phyloP scores from a whole-genome alignment of 2,797 vertebrate genomes.

The Alfaro cultratus region DNA sequence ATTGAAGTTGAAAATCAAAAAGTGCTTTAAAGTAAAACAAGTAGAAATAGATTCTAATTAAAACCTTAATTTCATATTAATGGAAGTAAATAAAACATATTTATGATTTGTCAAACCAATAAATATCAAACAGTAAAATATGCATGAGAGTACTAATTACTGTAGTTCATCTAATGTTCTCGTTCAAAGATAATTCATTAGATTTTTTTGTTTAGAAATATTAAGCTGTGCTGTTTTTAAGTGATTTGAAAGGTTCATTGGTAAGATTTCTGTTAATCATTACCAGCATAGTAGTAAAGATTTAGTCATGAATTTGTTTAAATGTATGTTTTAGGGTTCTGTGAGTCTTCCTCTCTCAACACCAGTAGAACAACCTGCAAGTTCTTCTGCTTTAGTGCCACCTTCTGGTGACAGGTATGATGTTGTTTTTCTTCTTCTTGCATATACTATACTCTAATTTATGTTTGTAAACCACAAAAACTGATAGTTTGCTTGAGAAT shows the following conservation, averaged over 20 bases:
- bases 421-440: not conserved
- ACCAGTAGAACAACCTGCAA: conserved; percentile 64
- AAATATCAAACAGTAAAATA: not conserved
- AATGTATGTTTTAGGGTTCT: conserved; percentile 63
- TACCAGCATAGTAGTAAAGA: too few species aligned
- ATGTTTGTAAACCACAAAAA: not conserved
- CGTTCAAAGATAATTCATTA: not conserved
- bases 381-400: conserved; percentile 53
- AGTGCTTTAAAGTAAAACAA: not conserved
- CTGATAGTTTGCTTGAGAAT: not conserved
- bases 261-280: not conserved
- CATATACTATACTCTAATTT: not conserved
- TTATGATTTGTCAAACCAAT: not conserved
- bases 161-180: not conserved
- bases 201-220: not conserved
- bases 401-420: conserved; percentile 75
- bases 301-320: conserved; percentile 6
- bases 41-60: not conserved
- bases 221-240: not conserved
- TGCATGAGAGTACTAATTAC: not conserved
- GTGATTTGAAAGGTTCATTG: not conserved
- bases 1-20: not conserved
- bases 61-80: not conserved
- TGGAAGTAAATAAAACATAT: not conserved
- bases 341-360: conserved; percentile 60